These are phyloP conservation scores for Odontothrips loti DNA, from an alignment of 2,888 invertebrate genomes.

Conservation along the genomic window DNA sequence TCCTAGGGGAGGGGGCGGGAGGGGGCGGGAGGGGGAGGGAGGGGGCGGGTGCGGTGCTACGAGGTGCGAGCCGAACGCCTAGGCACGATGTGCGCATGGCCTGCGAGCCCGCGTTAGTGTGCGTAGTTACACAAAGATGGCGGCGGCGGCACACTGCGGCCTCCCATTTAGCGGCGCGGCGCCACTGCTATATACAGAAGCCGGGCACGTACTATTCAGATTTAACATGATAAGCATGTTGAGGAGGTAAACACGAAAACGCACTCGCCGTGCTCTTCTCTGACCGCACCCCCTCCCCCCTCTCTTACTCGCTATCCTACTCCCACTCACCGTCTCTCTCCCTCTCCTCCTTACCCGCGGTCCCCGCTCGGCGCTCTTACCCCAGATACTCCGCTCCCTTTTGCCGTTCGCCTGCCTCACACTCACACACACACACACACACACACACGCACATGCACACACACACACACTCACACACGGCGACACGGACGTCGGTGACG, in stretches of 20 bases:
- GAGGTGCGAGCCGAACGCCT: background rate
- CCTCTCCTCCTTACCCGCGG: background rate
- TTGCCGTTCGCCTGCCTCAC: background rate
- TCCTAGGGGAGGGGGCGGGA: background rate
- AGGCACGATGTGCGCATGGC: no score
- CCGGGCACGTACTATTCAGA: slow-evolving; percentile 11
- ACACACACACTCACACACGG: background rate
- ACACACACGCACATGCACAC: no score
- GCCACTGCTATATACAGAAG: no score
- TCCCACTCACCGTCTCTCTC: background rate
- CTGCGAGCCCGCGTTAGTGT: no score
- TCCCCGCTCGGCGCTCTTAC: background rate
- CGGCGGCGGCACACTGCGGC: background rate
- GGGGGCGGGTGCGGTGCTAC: no score
- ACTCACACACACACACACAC: background rate
- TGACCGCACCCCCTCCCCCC: background rate
- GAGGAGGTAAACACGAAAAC: slow-evolving; percentile 26
- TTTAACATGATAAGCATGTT: slow-evolving; percentile 25
- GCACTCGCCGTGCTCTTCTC: background rate
- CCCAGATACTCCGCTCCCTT: background rate
- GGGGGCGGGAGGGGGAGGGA: background rate
- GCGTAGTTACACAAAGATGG: background rate
- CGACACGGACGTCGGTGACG: background rate
- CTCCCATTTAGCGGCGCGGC: no score
- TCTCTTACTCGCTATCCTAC: background rate